Evolutionary conservation across 2,888 invertebrate genomes (phyloP), one percentile per base, ranked within the genome.

Genomic region (Agonopterix subpropinquella): DNA sequence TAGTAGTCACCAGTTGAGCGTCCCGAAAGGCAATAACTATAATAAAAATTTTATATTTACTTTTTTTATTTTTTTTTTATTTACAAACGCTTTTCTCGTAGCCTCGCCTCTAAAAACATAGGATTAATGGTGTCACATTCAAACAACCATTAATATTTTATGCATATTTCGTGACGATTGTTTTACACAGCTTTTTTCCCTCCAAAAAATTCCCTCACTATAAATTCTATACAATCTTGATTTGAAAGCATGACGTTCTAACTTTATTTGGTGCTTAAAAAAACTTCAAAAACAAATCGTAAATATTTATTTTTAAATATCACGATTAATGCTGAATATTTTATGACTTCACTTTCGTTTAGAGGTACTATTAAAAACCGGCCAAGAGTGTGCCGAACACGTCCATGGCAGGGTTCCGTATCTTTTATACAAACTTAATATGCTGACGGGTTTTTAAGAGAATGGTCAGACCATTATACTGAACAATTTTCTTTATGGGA

Each of bases 81-180:
- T n/a, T n/a, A n/a, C n/a, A n/a, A n/a, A n/a, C n/a, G n/a, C n/a
- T 39, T 2, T 9, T 39, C 7, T 39, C 39, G 39, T 39, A n/a
- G 47, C 59, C 60, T 13, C 58, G 55, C 55, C 52, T 54, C 50
- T 49, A 56, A 61, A 46, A 61, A 57, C 63, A 56, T 45, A 64
- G 60, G 64, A 73, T 72, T 73, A 71, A 73, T 71, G 73, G 66
- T 59, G 60, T 57, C 58, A 55, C 57, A 53, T 58, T 56, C 47
- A 47, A 53, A 53, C 50, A 48, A 46, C 52, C 58, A 59, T 61
- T 57, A 57, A 58, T 63, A 60, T 59, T 59, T 61, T 52, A 58
- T 54, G 53, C 49, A 51, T 46, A 49, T 67, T 58, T 64, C 65
- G 65, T 65, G 65, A 61, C 62, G 53, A 53, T 56, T 57, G 52